Evolutionary conservation across 2,888 invertebrate species (phyloP).

Genomic region (Entomobrya proxima): DNA sequence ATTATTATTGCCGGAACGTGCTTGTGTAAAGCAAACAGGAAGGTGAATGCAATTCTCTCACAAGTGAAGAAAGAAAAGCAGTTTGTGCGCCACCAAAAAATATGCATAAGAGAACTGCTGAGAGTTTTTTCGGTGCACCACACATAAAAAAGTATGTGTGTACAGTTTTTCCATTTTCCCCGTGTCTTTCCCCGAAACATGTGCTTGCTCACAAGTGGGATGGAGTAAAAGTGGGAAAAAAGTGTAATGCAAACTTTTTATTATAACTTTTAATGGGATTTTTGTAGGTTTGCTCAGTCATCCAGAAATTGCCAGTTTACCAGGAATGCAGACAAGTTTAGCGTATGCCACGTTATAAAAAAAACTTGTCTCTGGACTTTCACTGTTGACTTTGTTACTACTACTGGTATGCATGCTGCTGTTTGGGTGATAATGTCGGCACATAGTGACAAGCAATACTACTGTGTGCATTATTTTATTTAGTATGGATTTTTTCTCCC

Average conservation of each 20-base stretch:
- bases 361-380: constrained; percentile 9
- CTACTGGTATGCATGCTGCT: neutral
- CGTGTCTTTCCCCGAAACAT: too few relatives aligned
- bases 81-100: too few relatives aligned
- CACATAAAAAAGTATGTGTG: too few relatives aligned
- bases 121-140: too few relatives aligned
- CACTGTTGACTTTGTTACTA: neutral
- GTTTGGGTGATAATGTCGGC: constrained; percentile 6
- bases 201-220: too few relatives aligned
- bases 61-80: neutral
- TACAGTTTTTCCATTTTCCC: too few relatives aligned
- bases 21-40: neutral
- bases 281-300: constrained; percentile 44
- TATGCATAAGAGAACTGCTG: too few relatives aligned
- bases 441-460: neutral
- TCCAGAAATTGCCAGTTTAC: constrained; percentile 49
- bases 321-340: constrained; percentile 9
- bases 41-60: neutral
- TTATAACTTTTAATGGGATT: constrained; percentile 62
- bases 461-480: constrained; percentile 29
- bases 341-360: neutral
- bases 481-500: constrained; percentile 20
- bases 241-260: constrained; percentile 51
- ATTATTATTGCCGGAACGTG: constrained; percentile 18
- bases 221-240: neutral